Conservation (phyloP, 2,888 invertebrate genomes). For the Heliconius aoede region DNA sequence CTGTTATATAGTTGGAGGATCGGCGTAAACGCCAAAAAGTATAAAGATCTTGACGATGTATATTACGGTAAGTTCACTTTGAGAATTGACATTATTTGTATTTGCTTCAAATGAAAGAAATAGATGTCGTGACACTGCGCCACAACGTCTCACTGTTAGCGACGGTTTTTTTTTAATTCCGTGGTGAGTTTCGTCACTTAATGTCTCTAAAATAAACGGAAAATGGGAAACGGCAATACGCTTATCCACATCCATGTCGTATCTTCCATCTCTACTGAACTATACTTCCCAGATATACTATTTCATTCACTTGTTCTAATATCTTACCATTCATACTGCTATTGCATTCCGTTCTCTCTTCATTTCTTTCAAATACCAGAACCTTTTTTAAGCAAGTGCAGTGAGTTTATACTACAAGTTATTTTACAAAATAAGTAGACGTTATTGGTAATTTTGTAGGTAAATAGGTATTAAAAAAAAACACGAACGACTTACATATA, state of each 20-base stretch:
- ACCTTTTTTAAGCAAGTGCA: too few species aligned
- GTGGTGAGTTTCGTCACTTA: neutral
- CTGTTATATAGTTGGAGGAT: constrained; percentile 90
- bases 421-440: too few species aligned
- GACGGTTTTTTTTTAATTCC: neutral
- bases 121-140: neutral
- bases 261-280: too few species aligned
- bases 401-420: too few species aligned
- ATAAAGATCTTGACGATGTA: constrained; percentile 88
- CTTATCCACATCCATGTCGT: too few species aligned
- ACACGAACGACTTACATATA: neutral
- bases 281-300: too few species aligned
- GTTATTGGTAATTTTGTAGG: too few species aligned
- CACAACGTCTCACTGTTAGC: neutral
- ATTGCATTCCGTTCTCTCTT: too few species aligned
- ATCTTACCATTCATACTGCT: too few species aligned
- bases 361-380: too few species aligned
- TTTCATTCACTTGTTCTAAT: too few species aligned
- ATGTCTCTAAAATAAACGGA: neutral
- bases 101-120: neutral
- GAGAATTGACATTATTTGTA: neutral
- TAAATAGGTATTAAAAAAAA: neutral
- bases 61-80: constrained; percentile 87
- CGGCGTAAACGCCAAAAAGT: constrained; percentile 87
- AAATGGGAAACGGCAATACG: too few species aligned